Evolutionary conservation across 1,140 invertebrate species (phyloP), one percentile per base, ranked within the genome.

Genomic region (Drosophila watanabei): DNA sequence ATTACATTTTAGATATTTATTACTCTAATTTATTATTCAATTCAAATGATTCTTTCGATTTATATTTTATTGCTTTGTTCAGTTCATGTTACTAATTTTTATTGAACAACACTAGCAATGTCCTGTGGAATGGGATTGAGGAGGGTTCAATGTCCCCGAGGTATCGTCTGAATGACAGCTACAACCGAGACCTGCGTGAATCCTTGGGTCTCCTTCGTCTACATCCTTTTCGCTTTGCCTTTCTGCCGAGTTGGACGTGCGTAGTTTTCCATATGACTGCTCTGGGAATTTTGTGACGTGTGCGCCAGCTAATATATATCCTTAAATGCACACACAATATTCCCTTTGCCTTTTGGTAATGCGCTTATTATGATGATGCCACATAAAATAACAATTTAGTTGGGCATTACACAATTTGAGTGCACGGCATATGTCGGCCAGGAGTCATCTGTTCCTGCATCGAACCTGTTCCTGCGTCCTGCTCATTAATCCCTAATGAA

Each of bases 321-420:
- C 68, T 60, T 60, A 37, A 81, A 60, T 61, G 65, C 62, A 52
- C 76, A 54, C 52, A 60, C 48, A 52, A 61, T 60, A 68, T 48
- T 61, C 64, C 60, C 56, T 59, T 48, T 65, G 69, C 62, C 80
- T 71, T 73, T 69, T 82, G 64, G 63, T 90, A 90, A 90, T 90
- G 76, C 87, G 86, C 86, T 90, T 90, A 90, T 90, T 90, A 90
- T 89, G 82, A 80, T 90, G 82, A 80, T 90, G 82, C 75, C 86
- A 90, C 86, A 90, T 90, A 90, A 90, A 90, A 90, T 90, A 90
- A 90, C 86, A 90, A 90, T 90, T 90, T 90, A 90, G 65, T 85
- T 58, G 79, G 84, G 82, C 82, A 90, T 90, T 90, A 90, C 86
- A 69, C 83, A 89, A 77, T 85, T 85, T 77, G 64, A 69, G 57